Conservation (phyloP, 2,888 invertebrate genomes). For the Ceriagrion tenellum region DNA sequence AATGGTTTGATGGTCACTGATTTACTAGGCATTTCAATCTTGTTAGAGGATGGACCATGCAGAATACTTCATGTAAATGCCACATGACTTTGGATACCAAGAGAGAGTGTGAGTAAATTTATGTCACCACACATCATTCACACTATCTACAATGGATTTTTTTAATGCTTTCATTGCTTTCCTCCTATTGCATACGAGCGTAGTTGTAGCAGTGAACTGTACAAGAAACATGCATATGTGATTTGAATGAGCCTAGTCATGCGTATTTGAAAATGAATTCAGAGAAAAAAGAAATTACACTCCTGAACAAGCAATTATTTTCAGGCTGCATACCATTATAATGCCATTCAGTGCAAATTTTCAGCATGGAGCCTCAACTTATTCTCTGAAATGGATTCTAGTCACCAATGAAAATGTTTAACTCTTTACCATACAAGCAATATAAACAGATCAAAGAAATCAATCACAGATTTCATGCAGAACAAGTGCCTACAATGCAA, state of each 20-base stretch:
- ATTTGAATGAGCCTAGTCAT: neutral
- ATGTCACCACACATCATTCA: no score
- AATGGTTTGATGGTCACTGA: no score
- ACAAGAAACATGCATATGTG: slow-evolving; percentile 7
- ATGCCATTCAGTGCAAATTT: slow-evolving; percentile 41
- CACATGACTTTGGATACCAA: no score
- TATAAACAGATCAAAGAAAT: slow-evolving; percentile 49
- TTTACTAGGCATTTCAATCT: no score
- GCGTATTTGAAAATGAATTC: neutral
- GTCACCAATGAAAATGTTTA: slow-evolving; percentile 32
- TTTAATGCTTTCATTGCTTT: neutral
- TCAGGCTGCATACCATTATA: slow-evolving; percentile 66
- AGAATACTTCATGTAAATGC: no score
- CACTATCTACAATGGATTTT: neutral
- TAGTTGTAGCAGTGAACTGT: neutral
- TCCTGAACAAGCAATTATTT: slow-evolving; percentile 3
- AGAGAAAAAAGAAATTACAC: neutral
- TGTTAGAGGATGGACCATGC: no score
- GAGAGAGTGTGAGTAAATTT: no score
- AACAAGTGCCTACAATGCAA: slow-evolving; percentile 66
- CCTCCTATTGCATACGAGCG: neutral
- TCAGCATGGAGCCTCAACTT: slow-evolving; percentile 15
- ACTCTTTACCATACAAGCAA: slow-evolving; percentile 39
- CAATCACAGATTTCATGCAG: slow-evolving; percentile 63
- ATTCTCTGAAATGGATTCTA: slow-evolving; percentile 66